Conservation (phyloP, 2,888 invertebrate genomes). For the Watsonalla cultraria region DNA sequence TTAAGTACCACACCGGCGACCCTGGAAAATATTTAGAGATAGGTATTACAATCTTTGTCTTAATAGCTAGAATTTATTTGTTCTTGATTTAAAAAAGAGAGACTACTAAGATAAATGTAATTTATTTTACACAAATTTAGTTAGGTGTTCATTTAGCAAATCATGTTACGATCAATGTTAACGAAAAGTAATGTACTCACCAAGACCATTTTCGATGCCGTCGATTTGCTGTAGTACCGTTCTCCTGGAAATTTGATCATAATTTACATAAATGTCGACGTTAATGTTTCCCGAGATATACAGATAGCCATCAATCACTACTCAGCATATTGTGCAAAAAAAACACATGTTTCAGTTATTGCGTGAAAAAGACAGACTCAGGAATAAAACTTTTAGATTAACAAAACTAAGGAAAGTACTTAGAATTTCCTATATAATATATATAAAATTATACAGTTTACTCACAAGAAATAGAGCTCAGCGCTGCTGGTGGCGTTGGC, state of each 20-base stretch:
- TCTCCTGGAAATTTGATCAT: slow-evolving; percentile 36
- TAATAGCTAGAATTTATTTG: neutral
- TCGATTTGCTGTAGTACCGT: slow-evolving; percentile 59
- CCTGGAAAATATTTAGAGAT: slow-evolving; percentile 59
- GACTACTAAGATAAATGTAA: no score
- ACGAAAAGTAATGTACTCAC: slow-evolving; percentile 31
- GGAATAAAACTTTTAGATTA: no score
- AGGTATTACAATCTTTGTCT: neutral
- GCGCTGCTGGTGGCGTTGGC: slow-evolving; percentile 71
- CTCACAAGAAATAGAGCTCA: slow-evolving; percentile 79
- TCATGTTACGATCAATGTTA: neutral
- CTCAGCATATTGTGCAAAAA: no score
- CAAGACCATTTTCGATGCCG: slow-evolving; percentile 62
- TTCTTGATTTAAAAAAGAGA: no score
- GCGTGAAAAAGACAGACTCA: no score
- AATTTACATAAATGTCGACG: neutral
- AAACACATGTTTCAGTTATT: no score
- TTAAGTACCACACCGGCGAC: slow-evolving; percentile 83
- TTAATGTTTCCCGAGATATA: no score
- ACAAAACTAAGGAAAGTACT: neutral
- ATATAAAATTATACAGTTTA: slow-evolving; percentile 6
- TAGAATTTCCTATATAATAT: neutral
- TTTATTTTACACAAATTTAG: no score
- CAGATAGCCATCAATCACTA: no score
- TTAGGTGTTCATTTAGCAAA: no score